A percentile compares a stretch with the other conserved stretches of the same genome.
These are phyloP conservation scores for Thryonomys swinderianus DNA, from an alignment of 2,113 vertebrate genomes.

Conservation along the genomic window DNA sequence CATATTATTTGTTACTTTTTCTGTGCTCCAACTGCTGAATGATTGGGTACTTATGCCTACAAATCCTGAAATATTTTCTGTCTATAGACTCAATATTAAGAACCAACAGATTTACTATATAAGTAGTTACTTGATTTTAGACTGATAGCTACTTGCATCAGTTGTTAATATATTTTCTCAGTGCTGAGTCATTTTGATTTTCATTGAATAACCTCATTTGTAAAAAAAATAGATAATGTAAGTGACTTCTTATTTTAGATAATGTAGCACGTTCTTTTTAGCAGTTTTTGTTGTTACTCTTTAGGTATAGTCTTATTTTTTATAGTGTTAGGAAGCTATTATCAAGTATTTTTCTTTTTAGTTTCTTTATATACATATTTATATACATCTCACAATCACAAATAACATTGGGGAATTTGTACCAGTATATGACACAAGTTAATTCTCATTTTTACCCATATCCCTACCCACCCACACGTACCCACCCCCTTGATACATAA, in stretches of 20 bases:
- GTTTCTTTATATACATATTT: no score
- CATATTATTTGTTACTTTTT: not conserved
- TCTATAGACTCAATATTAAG: constrained; percentile 10
- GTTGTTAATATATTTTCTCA: constrained; percentile 16
- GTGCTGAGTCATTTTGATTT: constrained; percentile 18
- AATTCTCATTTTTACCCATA: no score
- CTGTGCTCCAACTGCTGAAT: not conserved
- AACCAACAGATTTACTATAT: not conserved
- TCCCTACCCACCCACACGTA: no score
- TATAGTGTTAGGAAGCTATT: constrained; percentile 17
- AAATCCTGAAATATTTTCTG: constrained; percentile 45
- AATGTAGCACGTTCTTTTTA: constrained; percentile 6
- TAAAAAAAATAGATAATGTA: not conserved
- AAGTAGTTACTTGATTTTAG: constrained; percentile 19
- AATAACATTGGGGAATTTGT: no score
- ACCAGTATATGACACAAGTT: no score
- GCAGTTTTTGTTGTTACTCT: constrained; percentile 28
- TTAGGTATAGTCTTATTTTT: constrained; percentile 32
- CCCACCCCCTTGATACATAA: no score
- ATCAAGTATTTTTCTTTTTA: constrained; percentile 55
- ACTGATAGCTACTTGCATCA: not conserved
- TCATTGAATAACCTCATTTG: constrained; percentile 31
- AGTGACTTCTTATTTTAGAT: not conserved
- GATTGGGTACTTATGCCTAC: not conserved
- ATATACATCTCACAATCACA: no score